phyloP scores from a whole-genome alignment of 2,888 invertebrate species.

The Limnephilus marmoratus region DNA sequence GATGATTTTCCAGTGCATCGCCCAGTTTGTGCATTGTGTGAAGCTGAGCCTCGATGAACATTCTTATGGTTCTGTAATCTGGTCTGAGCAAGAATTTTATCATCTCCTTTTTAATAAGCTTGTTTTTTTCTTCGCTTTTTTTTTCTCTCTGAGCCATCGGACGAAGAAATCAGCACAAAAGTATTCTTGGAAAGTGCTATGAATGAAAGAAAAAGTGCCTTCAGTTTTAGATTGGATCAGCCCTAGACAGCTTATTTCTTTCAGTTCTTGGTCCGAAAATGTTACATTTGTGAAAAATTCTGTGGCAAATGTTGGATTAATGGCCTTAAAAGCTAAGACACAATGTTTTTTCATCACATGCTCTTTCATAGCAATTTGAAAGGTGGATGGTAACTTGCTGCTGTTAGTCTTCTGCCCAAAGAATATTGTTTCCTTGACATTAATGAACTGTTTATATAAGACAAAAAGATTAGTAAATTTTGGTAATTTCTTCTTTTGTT shows the following conservation, averaged over 20 bases:
- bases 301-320: not conserved
- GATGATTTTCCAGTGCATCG: not conserved
- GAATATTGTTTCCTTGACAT: too few species aligned
- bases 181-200: too few species aligned
- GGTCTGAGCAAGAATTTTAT: too few species aligned
- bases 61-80: not conserved
- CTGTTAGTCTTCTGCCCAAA: not conserved
- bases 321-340: not conserved
- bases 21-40: not conserved
- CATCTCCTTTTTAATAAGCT: not conserved
- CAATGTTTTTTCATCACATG: not conserved
- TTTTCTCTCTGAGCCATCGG: too few species aligned
- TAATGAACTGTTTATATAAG: too few species aligned
- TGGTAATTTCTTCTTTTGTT: too few species aligned
- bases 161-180: too few species aligned
- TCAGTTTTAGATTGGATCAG: too few species aligned
- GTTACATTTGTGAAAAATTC: not conserved
- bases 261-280: not conserved
- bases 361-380: not conserved
- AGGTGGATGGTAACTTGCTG: not conserved
- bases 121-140: not conserved
- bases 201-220: too few species aligned
- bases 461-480: too few species aligned
- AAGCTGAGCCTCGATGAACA: not conserved
- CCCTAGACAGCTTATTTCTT: too few species aligned